Conservation (phyloP, 1,140 invertebrate genomes). For the Drepana arcuata region DNA sequence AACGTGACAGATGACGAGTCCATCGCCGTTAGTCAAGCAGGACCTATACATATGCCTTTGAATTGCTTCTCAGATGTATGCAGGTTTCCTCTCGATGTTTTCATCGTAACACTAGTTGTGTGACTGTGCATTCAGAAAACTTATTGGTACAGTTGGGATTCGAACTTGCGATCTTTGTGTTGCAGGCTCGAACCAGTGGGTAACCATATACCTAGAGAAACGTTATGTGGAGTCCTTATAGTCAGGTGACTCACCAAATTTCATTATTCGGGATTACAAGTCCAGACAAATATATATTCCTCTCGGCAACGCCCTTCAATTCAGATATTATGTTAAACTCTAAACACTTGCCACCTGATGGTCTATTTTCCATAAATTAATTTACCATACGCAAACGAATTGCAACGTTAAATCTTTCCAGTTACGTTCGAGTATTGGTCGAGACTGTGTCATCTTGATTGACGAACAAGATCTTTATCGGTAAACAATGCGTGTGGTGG, state of each 20-base stretch:
- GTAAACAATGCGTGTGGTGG: constrained; percentile 54
- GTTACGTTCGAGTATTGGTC: not conserved
- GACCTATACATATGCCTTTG: too few relatives aligned
- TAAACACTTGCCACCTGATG: not conserved
- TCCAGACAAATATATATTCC: not conserved
- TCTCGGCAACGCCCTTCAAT: not conserved
- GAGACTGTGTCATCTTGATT: constrained; percentile 24
- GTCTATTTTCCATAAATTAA: not conserved
- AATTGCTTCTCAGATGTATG: too few relatives aligned
- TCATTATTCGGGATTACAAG: not conserved
- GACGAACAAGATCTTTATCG: constrained; percentile 53
- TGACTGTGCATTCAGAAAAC: too few relatives aligned
- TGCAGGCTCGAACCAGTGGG: too few relatives aligned
- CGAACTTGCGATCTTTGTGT: too few relatives aligned
- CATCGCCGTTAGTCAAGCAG: too few relatives aligned
- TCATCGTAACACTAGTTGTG: too few relatives aligned
- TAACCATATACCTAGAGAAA: not conserved
- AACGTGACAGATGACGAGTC: too few relatives aligned
- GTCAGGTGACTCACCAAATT: too few relatives aligned
- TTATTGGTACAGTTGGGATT: too few relatives aligned
- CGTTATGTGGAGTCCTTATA: too few relatives aligned
- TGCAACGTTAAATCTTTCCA: not conserved
- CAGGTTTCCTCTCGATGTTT: too few relatives aligned
- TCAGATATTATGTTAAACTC: not conserved
- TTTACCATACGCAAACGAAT: not conserved